phyloP scores from a whole-genome alignment of 2,888 invertebrate genomes.

The Cremastinae sp. region DNA sequence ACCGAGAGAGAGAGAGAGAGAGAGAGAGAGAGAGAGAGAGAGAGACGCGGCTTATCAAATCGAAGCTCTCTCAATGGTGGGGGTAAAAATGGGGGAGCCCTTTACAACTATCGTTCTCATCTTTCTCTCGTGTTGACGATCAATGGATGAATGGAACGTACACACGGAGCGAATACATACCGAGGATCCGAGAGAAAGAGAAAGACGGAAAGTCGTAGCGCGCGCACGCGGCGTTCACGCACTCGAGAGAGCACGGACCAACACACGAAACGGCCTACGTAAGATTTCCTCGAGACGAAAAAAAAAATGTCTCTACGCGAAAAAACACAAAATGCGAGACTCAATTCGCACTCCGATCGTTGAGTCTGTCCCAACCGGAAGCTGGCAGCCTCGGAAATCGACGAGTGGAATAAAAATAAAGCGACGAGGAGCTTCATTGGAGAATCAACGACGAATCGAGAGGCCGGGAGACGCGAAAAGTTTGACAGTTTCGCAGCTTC shows the following conservation, averaged over 20 bases:
- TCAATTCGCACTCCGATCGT: no score
- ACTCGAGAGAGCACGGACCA: conserved; percentile 24
- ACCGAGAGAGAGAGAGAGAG: no score
- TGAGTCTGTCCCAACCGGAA: no score
- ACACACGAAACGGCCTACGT: no score
- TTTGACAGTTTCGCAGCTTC: no score
- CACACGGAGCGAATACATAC: conserved; percentile 62
- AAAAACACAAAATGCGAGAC: not conserved
- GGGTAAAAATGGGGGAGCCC: conserved; percentile 23
- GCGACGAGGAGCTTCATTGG: not conserved
- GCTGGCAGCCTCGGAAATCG: no score
- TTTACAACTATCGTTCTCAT: conserved; percentile 59
- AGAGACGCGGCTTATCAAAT: conserved; percentile 66
- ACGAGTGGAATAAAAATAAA: no score
- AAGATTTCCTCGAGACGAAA: no score
- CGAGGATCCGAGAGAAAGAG: conserved; percentile 21
- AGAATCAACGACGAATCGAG: no score
- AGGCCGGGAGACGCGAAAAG: no score
- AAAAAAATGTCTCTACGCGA: no score
- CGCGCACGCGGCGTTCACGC: conserved; percentile 57
- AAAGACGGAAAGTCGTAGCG: conserved; percentile 50
- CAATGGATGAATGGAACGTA: conserved; percentile 77
- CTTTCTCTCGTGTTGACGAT: conserved; percentile 70
- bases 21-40: no score
- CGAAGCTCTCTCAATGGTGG: conserved; percentile 13